Evolutionary conservation across 2,797 vertebrate species (phyloP).

Genomic region (Bradypodion pumilum): DNA sequence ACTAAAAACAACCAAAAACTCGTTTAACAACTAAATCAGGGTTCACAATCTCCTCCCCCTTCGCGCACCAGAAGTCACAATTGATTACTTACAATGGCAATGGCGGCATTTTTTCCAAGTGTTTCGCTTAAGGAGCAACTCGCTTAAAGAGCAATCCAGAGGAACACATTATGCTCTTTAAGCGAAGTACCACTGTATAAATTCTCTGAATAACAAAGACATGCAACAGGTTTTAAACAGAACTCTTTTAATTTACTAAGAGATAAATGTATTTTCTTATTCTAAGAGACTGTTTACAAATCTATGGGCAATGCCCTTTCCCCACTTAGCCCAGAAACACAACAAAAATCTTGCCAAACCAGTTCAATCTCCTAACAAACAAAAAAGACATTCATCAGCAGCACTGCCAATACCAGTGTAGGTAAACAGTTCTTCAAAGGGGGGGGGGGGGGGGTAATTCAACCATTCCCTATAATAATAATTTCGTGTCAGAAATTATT

Average conservation of each 20-base stretch:
- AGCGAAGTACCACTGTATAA: no score
- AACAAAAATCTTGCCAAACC: conserved; percentile 4
- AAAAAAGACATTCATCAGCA: neutral
- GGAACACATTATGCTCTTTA: no score
- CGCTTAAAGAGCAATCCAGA: no score
- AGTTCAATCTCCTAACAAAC: accelerated
- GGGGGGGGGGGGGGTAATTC: neutral
- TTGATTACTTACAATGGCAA: no score
- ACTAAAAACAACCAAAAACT: no score
- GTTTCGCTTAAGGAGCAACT: no score
- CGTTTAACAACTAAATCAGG: no score
- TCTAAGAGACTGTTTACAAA: neutral
- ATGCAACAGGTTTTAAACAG: conserved; percentile 11
- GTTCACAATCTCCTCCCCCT: no score
- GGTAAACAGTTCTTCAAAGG: conserved; percentile 3
- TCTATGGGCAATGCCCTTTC: neutral
- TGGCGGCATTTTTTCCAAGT: no score
- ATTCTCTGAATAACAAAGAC: neutral
- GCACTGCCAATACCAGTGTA: neutral
- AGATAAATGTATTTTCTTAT: conserved; percentile 2
- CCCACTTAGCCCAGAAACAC: conserved; percentile 21
- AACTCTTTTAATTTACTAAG: neutral
- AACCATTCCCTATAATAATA: no score
- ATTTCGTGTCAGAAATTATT: no score
- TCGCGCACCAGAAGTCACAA: no score